phyloP scores from a whole-genome alignment of 2,888 invertebrate species.

The Leptarthrus brevirostris region DNA sequence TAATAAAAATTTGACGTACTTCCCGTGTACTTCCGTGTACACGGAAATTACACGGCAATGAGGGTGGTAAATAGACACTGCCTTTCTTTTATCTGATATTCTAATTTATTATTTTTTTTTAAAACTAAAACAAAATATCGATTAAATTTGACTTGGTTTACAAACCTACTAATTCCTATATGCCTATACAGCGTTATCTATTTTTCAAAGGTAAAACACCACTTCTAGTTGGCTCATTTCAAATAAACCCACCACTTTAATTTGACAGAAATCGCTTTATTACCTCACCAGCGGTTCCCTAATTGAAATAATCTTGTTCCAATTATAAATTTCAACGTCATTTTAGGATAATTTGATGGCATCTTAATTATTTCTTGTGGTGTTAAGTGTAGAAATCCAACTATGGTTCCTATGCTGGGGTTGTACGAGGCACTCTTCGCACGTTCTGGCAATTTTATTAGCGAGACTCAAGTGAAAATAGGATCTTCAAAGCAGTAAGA shows the following conservation, averaged over 20 bases:
- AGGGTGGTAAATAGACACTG: no score
- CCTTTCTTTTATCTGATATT: no score
- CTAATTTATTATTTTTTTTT: no score
- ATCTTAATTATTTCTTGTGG: constrained; percentile 46
- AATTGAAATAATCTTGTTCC: constrained; percentile 33
- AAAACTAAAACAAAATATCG: no score
- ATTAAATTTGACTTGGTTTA: no score
- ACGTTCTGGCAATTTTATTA: constrained; percentile 15
- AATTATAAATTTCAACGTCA: constrained; percentile 40
- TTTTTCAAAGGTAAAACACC: no score
- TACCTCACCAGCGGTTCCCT: constrained; percentile 15
- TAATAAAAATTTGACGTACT: no score
- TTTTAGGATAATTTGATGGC: constrained; percentile 37
- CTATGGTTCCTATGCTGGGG: background rate
- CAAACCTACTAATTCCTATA: no score
- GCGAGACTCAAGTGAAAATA: background rate
- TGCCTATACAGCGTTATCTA: no score
- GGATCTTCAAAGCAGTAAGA: constrained; percentile 18
- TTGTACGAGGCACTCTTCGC: background rate
- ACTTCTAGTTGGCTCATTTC: no score
- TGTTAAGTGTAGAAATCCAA: constrained; percentile 18
- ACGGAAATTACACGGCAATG: no score
- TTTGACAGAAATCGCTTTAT: constrained; percentile 15
- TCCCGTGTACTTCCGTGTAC: no score
- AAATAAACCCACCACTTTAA: background rate